Conservation (phyloP, 1,140 invertebrate genomes). For the Dufourea novaeangliae region DNA sequence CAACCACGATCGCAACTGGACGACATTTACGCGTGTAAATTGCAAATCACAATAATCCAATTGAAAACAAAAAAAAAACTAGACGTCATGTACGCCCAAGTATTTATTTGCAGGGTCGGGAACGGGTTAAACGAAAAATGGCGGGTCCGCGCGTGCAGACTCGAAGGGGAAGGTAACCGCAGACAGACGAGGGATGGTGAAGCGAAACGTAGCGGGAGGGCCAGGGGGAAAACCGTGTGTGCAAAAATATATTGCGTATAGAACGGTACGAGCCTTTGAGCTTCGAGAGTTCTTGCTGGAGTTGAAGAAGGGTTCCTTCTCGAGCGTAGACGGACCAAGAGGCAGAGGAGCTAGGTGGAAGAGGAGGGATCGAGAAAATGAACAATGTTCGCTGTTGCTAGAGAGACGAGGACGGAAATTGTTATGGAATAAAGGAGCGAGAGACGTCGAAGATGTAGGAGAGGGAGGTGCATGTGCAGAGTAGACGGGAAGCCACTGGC, state of each 20-base stretch:
- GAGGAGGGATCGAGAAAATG: conserved; percentile 8
- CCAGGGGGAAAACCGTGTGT: background rate
- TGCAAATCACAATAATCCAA: too few relatives aligned
- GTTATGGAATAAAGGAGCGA: conserved; percentile 43
- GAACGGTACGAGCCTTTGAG: conserved; percentile 19
- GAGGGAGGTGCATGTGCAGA: conserved; percentile 35
- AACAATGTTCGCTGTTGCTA: conserved; percentile 2
- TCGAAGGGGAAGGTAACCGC: background rate
- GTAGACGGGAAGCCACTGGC: conserved; percentile 41
- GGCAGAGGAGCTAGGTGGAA: conserved; percentile 9
- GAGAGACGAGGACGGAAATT: conserved; percentile 12
- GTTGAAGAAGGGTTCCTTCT: conserved; percentile 28
- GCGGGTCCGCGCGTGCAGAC: background rate
- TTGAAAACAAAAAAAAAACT: too few relatives aligned
- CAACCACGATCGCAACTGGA: too few relatives aligned
- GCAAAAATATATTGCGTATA: conserved; percentile 21
- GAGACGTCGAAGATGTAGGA: conserved; percentile 13
- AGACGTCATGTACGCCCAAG: too few relatives aligned
- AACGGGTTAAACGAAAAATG: conserved; percentile 4
- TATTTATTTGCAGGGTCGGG: too few relatives aligned
- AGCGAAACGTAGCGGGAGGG: background rate
- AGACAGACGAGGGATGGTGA: background rate
- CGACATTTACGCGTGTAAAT: too few relatives aligned
- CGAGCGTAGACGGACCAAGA: conserved; percentile 26
- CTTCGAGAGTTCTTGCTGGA: conserved; percentile 25